Evolutionary conservation across 2,888 invertebrate genomes (phyloP).

Genomic region (Xestoiulus laeticollis): DNA sequence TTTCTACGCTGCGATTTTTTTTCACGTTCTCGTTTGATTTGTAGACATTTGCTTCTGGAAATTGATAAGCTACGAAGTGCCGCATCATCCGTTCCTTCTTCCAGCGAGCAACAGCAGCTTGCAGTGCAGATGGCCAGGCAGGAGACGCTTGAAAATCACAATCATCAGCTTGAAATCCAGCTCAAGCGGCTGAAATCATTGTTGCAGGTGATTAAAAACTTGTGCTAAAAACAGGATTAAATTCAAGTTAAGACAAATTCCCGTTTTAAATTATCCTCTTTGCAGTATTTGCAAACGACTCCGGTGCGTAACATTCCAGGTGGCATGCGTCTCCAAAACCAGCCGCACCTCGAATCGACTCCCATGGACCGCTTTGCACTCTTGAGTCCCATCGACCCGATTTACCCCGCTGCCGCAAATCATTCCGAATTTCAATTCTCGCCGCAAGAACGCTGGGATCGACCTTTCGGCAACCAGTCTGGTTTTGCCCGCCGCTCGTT

Average conservation of each 20-base stretch:
- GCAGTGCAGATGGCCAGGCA: conserved; percentile 44
- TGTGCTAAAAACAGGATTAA: too few relatives aligned
- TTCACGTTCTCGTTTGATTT: too few relatives aligned
- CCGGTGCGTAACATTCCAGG: conserved; percentile 1
- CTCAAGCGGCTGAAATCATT: conserved; percentile 50
- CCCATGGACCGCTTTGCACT: conserved; percentile 4
- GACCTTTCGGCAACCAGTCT: conserved; percentile 12
- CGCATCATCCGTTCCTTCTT: neutral
- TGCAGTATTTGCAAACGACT: conserved; percentile 19
- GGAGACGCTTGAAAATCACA: conserved; percentile 50
- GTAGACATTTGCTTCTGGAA: conserved; percentile 44
- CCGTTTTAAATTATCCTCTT: neutral
- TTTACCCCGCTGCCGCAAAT: neutral
- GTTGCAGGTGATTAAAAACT: conserved; percentile 48
- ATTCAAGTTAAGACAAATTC: too few relatives aligned
- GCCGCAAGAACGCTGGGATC: neutral
- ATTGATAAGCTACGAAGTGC: conserved; percentile 19
- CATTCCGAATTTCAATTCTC: neutral
- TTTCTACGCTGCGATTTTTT: too few relatives aligned
- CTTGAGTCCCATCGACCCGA: conserved; percentile 27
- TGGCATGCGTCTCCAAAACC: neutral
- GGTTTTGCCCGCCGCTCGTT: conserved; percentile 40
- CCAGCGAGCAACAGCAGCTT: conserved; percentile 43
- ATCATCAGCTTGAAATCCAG: conserved; percentile 53
- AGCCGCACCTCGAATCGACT: conserved; percentile 32